These are phyloP conservation scores for Trinectes maculatus DNA, from an alignment of 2,113 vertebrate genomes.

Conservation along the genomic window DNA sequence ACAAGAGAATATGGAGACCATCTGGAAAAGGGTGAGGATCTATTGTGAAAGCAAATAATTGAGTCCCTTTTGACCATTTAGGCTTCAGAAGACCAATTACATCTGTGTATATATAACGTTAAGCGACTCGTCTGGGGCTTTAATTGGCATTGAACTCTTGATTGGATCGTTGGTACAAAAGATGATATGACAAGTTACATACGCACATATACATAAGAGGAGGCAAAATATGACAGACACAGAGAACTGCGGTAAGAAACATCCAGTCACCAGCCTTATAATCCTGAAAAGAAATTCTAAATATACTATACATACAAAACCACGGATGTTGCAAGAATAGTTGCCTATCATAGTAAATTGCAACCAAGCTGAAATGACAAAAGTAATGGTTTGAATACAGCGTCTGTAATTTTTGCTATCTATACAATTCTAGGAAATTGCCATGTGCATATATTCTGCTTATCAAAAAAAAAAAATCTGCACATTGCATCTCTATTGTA, in stretches of 20 bases:
- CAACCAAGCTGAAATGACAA: not conserved
- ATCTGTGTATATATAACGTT: not conserved
- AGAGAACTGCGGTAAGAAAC: not conserved
- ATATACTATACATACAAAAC: no score
- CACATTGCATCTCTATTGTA: not conserved
- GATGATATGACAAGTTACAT: slow-evolving; percentile 1
- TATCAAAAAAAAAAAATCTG: no score
- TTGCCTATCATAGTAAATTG: no score
- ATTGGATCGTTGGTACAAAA: slow-evolving; percentile 12
- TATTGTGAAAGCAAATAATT: no score
- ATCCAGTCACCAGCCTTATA: not conserved
- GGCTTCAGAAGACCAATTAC: not conserved
- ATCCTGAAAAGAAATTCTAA: not conserved
- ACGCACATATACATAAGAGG: not conserved
- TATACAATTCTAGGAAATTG: not conserved
- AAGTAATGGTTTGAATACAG: not conserved
- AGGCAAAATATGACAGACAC: not conserved
- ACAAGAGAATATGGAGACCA: slow-evolving; percentile 16
- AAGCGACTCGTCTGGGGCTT: not conserved
- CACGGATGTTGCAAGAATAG: not conserved
- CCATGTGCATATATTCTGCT: no score
- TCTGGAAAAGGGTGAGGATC: not conserved
- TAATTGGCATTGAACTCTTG: not conserved
- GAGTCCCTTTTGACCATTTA: not conserved
- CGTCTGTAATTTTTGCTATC: not conserved